phyloP scores from a whole-genome alignment of 30 jellyfish, hydroid and myxozoan genomes.

The Catostylus mosaicus region DNA sequence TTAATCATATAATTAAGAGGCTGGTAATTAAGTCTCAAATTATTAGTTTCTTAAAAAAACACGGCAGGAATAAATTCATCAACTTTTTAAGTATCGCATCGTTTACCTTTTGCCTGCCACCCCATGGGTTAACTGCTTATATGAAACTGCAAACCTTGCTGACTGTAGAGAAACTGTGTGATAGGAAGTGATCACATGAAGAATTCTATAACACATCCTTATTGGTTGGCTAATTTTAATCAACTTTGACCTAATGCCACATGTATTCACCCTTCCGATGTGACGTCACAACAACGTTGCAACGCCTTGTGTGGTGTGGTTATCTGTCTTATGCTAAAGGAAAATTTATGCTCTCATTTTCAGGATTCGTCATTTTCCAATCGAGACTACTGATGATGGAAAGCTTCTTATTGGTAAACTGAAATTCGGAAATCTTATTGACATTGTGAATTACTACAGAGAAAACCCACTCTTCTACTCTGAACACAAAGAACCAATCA shows the following conservation, averaged over 20 bases:
- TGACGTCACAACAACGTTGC: not conserved
- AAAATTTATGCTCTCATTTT: not conserved
- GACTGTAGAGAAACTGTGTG: too few species aligned
- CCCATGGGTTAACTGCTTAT: too few species aligned
- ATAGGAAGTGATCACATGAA: not conserved
- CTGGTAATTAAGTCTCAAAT: too few species aligned
- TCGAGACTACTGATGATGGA: constrained; percentile 67
- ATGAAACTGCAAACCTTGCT: too few species aligned
- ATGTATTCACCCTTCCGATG: not conserved
- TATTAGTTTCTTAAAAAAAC: too few species aligned
- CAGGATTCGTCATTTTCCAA: constrained; percentile 97
- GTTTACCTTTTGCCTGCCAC: too few species aligned
- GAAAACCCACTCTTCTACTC: constrained; percentile 92
- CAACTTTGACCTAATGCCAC: not conserved
- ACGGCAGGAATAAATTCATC: too few species aligned
- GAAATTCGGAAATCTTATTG: constrained; percentile 82
- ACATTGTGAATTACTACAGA: constrained; percentile 85
- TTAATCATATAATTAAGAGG: too few species aligned
- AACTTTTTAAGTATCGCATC: too few species aligned
- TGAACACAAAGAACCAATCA: constrained; percentile 96
- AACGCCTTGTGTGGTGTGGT: not conserved
- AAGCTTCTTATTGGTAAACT: constrained; percentile 82
- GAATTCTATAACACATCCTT: not conserved
- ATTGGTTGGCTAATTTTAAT: too few species aligned
- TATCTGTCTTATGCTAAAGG: not conserved